A percentile compares a stretch with the other conserved stretches of the same genome.
phyloP scores from a whole-genome alignment of 2,888 invertebrate species.

The Acronicta leporina region DNA sequence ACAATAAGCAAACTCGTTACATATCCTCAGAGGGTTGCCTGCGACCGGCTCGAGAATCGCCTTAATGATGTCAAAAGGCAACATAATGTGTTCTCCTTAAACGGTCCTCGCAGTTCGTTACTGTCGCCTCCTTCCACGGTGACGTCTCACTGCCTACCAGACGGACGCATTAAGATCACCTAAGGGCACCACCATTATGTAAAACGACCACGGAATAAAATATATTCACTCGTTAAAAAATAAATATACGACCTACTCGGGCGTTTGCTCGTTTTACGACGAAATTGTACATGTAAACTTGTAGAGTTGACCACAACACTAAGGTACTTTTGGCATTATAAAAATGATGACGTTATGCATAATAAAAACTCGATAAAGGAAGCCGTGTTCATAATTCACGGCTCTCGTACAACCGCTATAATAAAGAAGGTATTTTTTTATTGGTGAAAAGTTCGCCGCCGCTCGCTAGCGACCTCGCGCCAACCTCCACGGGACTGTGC shows the following conservation, averaged over 20 bases:
- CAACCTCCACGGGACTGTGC: conserved; percentile 54
- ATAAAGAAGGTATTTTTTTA: conserved; percentile 67
- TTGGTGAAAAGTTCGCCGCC: conserved; percentile 60
- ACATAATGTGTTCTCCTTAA: conserved; percentile 82
- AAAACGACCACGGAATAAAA: conserved; percentile 64
- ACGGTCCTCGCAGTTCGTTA: conserved; percentile 81
- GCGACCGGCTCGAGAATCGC: conserved; percentile 63
- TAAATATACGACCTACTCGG: conserved; percentile 60
- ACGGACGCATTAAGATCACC: conserved; percentile 70
- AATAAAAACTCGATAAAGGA: conserved; percentile 72
- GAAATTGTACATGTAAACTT: conserved; percentile 56
- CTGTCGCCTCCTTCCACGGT: conserved; percentile 74
- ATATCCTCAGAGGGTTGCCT: conserved; percentile 61
- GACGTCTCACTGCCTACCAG: conserved; percentile 82
- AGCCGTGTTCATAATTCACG: conserved; percentile 71
- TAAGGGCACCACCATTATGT: conserved; percentile 66
- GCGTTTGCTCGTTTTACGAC: conserved; percentile 56
- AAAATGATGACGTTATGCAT: conserved; percentile 65
- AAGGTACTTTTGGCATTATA: conserved; percentile 66
- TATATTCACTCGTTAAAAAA: conserved; percentile 69
- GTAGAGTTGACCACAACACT: conserved; percentile 34
- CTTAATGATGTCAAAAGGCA: conserved; percentile 87
- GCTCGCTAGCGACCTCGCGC: conserved; percentile 67
- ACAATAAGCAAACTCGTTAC: conserved; percentile 65
- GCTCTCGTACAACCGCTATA: conserved; percentile 65